Conservation (phyloP, 2,888 invertebrate genomes). For the Pseudococcus jackbeardsleyi region DNA sequence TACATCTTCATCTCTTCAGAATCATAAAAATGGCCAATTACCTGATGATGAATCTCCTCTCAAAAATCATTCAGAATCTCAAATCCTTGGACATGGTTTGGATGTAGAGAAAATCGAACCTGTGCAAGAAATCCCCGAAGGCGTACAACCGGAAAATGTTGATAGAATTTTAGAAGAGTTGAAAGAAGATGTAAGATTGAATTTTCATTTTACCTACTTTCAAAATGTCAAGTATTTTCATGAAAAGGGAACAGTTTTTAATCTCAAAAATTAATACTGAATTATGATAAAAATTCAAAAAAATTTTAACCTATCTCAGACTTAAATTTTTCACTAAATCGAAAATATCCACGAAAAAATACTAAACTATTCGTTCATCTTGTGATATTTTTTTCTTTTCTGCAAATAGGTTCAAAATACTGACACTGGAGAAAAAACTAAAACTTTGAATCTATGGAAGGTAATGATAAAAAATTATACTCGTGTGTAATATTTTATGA, state of each 20-base stretch:
- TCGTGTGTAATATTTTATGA: too few relatives aligned
- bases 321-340: too few relatives aligned
- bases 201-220: background rate
- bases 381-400: background rate
- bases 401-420: background rate
- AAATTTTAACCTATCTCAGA: too few relatives aligned
- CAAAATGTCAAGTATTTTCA: background rate
- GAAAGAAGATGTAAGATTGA: slow-evolving; percentile 14
- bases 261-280: too few relatives aligned
- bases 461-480: background rate
- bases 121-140: background rate
- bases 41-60: background rate
- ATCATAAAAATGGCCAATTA: background rate
- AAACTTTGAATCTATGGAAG: background rate
- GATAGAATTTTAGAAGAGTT: background rate
- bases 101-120: background rate
- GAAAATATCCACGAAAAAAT: background rate
- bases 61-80: background rate
- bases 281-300: too few relatives aligned
- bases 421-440: background rate
- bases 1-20: background rate
- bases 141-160: background rate
- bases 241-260: too few relatives aligned
- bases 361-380: background rate
- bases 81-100: background rate